Evolutionary conservation across 2,888 invertebrate species (phyloP).

Genomic region (Xestia ashworthii): DNA sequence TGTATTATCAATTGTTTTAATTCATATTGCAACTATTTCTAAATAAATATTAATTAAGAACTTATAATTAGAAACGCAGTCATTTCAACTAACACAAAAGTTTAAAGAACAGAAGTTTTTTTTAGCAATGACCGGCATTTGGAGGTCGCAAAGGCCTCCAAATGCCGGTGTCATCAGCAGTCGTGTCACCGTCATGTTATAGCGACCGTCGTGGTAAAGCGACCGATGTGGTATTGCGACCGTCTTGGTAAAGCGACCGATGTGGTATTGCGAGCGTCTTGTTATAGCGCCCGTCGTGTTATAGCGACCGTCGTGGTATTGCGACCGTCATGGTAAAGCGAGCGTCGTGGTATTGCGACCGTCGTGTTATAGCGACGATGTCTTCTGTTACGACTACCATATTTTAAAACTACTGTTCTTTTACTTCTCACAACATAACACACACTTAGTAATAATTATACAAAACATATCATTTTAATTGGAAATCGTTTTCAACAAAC

Average conservation of each 20-base stretch:
- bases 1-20: slow-evolving; percentile 64
- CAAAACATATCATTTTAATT: slow-evolving; percentile 25
- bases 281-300: neutral
- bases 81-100: slow-evolving; percentile 56
- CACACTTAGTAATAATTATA: slow-evolving; percentile 25
- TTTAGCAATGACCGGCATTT: neutral
- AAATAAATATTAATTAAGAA: slow-evolving; percentile 73
- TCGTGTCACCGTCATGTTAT: too few species aligned
- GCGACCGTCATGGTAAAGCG: too few species aligned
- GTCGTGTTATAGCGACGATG: neutral
- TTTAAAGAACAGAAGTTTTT: slow-evolving; percentile 25
- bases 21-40: slow-evolving; percentile 62
- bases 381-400: neutral
- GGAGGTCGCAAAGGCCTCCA: too few species aligned
- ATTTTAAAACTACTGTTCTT: slow-evolving; percentile 40
- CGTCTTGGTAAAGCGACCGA: too few species aligned
- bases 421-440: slow-evolving; percentile 15
- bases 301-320: neutral
- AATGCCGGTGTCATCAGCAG: too few species aligned
- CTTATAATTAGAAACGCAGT: slow-evolving; percentile 53
- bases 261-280: too few species aligned
- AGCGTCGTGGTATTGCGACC: neutral
- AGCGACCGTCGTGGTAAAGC: too few species aligned
- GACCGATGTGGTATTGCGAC: too few species aligned
- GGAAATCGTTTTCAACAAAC: slow-evolving; percentile 15